These are phyloP conservation scores for Spermophilus dauricus DNA, from an alignment of 2,113 vertebrate genomes.

Conservation along the genomic window DNA sequence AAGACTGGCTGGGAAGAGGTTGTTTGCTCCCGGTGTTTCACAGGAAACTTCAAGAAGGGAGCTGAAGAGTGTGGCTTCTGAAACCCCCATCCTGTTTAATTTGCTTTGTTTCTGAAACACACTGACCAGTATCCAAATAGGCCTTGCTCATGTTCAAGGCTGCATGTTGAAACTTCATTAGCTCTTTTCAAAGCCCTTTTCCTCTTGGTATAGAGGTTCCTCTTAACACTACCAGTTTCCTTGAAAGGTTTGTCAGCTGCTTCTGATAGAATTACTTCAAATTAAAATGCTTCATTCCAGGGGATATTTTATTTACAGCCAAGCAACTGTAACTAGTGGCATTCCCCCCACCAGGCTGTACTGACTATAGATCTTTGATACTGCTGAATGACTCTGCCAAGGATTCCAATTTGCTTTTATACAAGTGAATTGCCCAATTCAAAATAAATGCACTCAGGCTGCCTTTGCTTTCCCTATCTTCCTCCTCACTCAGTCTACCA, in stretches of 20 bases:
- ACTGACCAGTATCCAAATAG: constrained; percentile 50
- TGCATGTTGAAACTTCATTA: constrained; percentile 76
- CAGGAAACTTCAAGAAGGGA: constrained; percentile 63
- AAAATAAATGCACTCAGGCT: constrained; percentile 60
- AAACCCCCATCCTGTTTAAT: constrained; percentile 52
- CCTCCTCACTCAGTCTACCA: neutral
- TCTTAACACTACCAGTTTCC: constrained; percentile 72
- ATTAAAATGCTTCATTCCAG: constrained; percentile 77
- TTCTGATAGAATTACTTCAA: constrained; percentile 74
- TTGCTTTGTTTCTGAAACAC: constrained; percentile 63
- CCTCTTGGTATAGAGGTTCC: constrained; percentile 66
- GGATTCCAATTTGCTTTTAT: constrained; percentile 69
- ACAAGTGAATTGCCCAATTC: constrained; percentile 44
- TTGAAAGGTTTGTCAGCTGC: constrained; percentile 77
- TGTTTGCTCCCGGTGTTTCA: constrained; percentile 6
- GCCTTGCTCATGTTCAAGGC: neutral
- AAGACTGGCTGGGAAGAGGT: constrained; percentile 25
- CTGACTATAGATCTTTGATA: constrained; percentile 68
- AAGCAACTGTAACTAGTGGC: constrained; percentile 74
- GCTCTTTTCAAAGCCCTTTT: constrained; percentile 74
- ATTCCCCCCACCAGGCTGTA: neutral
- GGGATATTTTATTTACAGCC: constrained; percentile 79
- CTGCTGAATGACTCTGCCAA: constrained; percentile 66
- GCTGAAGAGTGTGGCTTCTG: neutral
- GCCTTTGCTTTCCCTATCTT: constrained; percentile 30